Evolutionary conservation across 2,113 vertebrate genomes (phyloP), one percentile per base, ranked within the genome.

Genomic region (Albula glossodonta): DNA sequence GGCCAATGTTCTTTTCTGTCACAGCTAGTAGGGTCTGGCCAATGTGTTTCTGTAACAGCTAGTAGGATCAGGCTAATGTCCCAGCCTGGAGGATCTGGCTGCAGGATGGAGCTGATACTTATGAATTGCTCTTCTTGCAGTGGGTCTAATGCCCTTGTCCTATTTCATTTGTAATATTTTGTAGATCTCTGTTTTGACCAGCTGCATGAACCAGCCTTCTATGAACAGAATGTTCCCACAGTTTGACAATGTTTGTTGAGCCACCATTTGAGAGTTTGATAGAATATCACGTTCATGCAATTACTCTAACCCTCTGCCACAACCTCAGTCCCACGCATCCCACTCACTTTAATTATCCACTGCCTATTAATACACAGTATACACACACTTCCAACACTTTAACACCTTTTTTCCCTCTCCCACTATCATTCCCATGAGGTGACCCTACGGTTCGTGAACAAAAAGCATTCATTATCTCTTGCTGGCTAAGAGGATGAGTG

Each of bases 401-500:
- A 50, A 81, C 60, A 57, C 5, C n/a, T 81, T 66, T 60, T 78
- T 22, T 22, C 70, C n/a, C 70, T 10, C n/a, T 31, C 70, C 22
- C 48, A 84, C 25, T 70, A n/a, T 12, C 79, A n/a, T 83, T 85
- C 84, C 19, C 41, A 19, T 57, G 82, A 56, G 66, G 19, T 79
- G 51, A 22, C 51, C 70, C 49, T 17, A 66, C 25, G 41, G 81
- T 83, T 83, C 41, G 17, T 2, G 41, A 77, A 81, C 70, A 83
- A 57, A 86, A 83, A 74, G 48, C 12, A 82, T 82, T 83, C 78
- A 86, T 83, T 63, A 79, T 82, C 86, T 49, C n/a, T 51, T 13
- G 17, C 51, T 48, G 60, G 57, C 80, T 41, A 74, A 52, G n/a
- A 66, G 19, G 52, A 8, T 51, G 66, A 78, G 70, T 50, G 56